Evolutionary conservation across 1,140 invertebrate genomes (phyloP).

Genomic region (Sitodiplosis mosellana): DNA sequence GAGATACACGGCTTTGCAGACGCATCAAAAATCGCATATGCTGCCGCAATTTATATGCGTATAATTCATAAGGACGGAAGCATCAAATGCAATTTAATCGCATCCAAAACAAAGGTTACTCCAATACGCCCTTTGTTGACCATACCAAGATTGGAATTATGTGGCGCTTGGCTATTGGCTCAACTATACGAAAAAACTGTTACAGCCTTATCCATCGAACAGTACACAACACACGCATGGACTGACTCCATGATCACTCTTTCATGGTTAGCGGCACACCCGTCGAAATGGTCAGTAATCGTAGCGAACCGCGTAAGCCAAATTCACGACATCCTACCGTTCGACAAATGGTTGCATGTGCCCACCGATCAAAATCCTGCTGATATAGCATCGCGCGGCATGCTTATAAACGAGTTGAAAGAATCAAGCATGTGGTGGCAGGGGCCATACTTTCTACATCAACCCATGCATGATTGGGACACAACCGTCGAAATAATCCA

Average conservation of each 20-base stretch:
- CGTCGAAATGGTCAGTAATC: constrained; percentile 14
- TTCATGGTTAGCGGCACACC: constrained; percentile 14
- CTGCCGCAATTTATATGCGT: constrained; percentile 14
- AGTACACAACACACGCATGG: constrained; percentile 3
- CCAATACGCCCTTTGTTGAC: constrained; percentile 14
- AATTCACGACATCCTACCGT: constrained; percentile 9
- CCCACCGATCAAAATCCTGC: constrained; percentile 14
- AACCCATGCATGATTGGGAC: constrained; percentile 9
- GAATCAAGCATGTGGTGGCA: neutral
- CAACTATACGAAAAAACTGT: constrained; percentile 9
- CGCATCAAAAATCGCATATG: constrained; percentile 14
- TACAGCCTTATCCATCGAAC: constrained; percentile 1
- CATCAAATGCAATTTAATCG: constrained; percentile 9
- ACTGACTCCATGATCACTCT: constrained; percentile 21
- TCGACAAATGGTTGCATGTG: too few relatives aligned
- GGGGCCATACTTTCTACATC: neutral
- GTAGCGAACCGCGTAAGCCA: constrained; percentile 18
- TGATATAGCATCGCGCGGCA: constrained; percentile 11
- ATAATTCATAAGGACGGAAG: constrained; percentile 4
- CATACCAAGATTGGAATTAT: constrained; percentile 20
- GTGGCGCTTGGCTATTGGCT: constrained; percentile 13
- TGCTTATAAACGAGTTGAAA: constrained; percentile 2
- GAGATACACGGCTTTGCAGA: constrained; percentile 17
- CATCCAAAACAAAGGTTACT: constrained; percentile 18
- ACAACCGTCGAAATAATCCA: constrained; percentile 9